A percentile compares a stretch with the other conserved stretches of the same genome.
These are phyloP conservation scores for Aix galericulata DNA, from an alignment of 2,113 vertebrate species.

Conservation along the genomic window DNA sequence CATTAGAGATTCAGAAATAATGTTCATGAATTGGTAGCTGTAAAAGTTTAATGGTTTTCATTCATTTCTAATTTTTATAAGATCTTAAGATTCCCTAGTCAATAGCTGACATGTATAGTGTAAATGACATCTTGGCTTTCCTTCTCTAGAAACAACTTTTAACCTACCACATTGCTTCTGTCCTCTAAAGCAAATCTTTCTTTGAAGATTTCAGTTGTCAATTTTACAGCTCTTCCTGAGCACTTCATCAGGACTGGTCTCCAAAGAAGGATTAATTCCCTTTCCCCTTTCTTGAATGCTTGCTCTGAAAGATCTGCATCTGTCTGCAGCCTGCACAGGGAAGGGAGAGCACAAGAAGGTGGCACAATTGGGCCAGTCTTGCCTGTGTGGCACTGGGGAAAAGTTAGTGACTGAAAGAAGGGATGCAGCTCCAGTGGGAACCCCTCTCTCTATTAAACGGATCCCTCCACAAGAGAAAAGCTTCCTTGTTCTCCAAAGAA, in stretches of 20 bases:
- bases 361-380: neutral
- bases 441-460: accelerated
- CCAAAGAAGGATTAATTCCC: neutral
- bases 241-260: neutral
- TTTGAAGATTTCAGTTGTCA: neutral
- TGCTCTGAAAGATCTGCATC: accelerated
- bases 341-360: accelerated
- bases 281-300: neutral
- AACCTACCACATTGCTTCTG: neutral
- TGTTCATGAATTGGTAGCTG: neutral
- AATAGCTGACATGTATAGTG: accelerated
- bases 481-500: neutral
- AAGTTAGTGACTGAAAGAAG: accelerated
- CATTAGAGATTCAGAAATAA: neutral
- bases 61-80: neutral
- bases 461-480: neutral
- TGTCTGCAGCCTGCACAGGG: neutral
- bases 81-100: neutral
- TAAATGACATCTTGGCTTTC: neutral
- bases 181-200: neutral
- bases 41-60: neutral
- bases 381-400: neutral
- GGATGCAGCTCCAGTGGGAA: accelerated
- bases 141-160: neutral
- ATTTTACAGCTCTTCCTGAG: accelerated